These are phyloP conservation scores for Parauchenoglanis ngamensis DNA, from an alignment of 2,797 vertebrate genomes.

Conservation along the genomic window DNA sequence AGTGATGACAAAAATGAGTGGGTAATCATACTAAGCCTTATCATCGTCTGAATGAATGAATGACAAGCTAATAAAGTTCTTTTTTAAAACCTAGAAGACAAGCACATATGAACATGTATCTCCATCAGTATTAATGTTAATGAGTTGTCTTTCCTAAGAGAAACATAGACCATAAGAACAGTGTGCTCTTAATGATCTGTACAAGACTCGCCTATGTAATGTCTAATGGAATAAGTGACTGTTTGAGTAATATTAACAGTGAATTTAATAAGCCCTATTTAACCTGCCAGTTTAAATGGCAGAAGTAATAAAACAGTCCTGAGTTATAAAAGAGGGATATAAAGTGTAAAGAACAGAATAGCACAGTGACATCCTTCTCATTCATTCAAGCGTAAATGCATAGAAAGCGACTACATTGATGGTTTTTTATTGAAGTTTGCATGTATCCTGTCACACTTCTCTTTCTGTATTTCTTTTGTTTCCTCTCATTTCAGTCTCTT, in stretches of 20 bases:
- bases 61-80: neutral
- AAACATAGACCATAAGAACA: constrained; percentile 33
- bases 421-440: neutral
- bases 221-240: neutral
- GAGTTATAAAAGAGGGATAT: neutral
- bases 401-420: no score
- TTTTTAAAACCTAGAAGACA: neutral
- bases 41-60: neutral
- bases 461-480: neutral
- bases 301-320: neutral
- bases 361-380: neutral
- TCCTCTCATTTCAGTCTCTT: neutral
- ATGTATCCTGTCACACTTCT: neutral
- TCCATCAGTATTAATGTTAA: constrained; percentile 59
- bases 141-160: constrained; percentile 60
- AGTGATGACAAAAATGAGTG: neutral
- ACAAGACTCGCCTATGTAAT: constrained; percentile 10
- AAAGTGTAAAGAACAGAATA: neutral
- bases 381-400: neutral
- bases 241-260: neutral
- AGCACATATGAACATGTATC: neutral
- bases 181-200: constrained; percentile 13
- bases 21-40: neutral
- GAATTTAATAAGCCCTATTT: constrained; percentile 8
- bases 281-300: constrained; percentile 1